These are phyloP conservation scores for Mastacembelus armatus DNA, from an alignment of 2,797 vertebrate genomes.

Conservation along the genomic window DNA sequence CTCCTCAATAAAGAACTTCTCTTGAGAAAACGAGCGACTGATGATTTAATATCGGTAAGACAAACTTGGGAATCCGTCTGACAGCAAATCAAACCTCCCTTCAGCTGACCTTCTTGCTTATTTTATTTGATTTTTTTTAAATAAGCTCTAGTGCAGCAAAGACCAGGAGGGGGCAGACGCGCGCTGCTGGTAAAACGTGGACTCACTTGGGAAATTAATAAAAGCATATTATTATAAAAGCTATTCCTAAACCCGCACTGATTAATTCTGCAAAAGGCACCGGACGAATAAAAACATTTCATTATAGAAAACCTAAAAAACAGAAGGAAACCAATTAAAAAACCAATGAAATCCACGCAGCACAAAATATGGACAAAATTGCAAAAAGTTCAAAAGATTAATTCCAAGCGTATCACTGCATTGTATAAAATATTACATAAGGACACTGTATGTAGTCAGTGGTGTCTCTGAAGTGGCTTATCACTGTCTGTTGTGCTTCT, in stretches of 20 bases:
- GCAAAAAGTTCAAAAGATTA: background rate
- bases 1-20: background rate
- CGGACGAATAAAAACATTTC: background rate
- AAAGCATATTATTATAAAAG: slow-evolving; percentile 21
- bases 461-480: background rate
- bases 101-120: background rate
- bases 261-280: slow-evolving; percentile 5
- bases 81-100: background rate
- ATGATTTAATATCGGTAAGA: background rate
- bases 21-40: background rate
- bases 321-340: background rate
- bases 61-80: background rate
- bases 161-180: slow-evolving; percentile 71
- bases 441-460: background rate
- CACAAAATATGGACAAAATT: background rate
- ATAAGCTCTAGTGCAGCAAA: background rate
- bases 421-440: background rate
- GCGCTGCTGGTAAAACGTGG: slow-evolving; percentile 19
- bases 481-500: no score
- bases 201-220: slow-evolving; percentile 24
- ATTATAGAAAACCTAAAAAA: background rate
- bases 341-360: background rate
- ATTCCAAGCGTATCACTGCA: rapidly evolving
- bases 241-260: background rate
- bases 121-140: background rate